Evolutionary conservation across 1,140 invertebrate genomes (phyloP).

Genomic region (Euwallacea fornicatus): DNA sequence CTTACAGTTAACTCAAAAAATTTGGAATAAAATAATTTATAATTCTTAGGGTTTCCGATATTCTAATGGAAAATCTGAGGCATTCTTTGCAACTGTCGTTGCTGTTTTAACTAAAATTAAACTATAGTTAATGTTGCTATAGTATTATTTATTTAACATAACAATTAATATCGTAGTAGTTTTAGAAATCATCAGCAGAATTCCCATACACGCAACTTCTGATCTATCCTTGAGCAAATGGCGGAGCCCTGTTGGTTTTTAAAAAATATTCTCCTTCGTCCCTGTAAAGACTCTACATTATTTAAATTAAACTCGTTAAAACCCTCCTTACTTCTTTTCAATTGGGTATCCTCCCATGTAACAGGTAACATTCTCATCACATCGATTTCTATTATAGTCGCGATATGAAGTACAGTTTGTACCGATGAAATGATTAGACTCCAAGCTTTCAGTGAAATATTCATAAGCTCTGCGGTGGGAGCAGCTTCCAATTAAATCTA

Average conservation of each 20-base stretch:
- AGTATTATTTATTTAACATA: no score
- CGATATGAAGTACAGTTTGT: constrained; percentile 63
- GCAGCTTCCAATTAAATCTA: constrained; percentile 56
- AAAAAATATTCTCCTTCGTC: constrained; percentile 24
- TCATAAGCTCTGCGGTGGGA: constrained; percentile 62
- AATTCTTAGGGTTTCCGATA: no score
- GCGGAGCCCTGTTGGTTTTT: constrained; percentile 13
- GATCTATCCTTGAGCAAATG: constrained; percentile 47
- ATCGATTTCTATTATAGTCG: constrained; percentile 58
- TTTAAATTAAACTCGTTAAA: not conserved
- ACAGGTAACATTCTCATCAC: constrained; percentile 54
- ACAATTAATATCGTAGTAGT: no score
- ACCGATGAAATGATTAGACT: constrained; percentile 52
- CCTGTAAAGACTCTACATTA: constrained; percentile 20
- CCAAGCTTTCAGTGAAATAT: constrained; percentile 54
- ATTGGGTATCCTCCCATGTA: constrained; percentile 61
- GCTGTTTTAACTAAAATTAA: no score
- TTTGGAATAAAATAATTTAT: no score
- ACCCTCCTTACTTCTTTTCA: constrained; percentile 45
- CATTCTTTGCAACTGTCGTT: no score
- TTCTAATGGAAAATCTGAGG: no score
- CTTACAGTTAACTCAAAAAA: no score
- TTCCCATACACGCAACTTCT: not conserved
- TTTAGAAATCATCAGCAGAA: no score
- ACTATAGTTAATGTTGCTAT: no score